Evolutionary conservation across 2,888 invertebrate species (phyloP).

Genomic region (Philereme vetulata): DNA sequence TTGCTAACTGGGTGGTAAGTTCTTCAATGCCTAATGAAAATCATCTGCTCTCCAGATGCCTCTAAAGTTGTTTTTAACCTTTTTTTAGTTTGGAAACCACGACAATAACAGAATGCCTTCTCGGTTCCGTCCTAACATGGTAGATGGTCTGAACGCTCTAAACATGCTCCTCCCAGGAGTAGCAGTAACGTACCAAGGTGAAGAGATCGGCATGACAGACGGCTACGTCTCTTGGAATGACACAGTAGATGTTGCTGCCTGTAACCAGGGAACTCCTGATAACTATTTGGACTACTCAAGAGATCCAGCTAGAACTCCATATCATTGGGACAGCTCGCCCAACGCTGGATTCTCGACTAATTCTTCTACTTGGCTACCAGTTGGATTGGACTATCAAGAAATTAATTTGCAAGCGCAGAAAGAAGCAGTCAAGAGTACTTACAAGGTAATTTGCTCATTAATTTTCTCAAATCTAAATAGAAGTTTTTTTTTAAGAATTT

Average conservation of each 20-base stretch:
- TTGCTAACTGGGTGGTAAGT: conserved; percentile 87
- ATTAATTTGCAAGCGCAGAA: conserved; percentile 84
- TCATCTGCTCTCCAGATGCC: too few relatives aligned
- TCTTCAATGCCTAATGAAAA: background rate
- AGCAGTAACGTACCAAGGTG: conserved; percentile 92
- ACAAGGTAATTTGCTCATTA: conserved; percentile 56
- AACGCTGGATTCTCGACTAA: conserved; percentile 85
- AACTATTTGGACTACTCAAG: conserved; percentile 80
- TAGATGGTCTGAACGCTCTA: conserved; percentile 88
- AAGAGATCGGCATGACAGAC: conserved; percentile 90
- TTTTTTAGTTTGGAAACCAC: conserved; percentile 86
- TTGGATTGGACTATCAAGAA: conserved; percentile 82
- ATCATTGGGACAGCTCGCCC: conserved; percentile 84
- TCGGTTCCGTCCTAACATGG: conserved; percentile 85
- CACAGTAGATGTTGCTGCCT: conserved; percentile 83
- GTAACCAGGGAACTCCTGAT: conserved; percentile 77
- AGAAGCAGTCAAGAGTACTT: conserved; percentile 75
- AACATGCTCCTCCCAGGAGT: conserved; percentile 89
- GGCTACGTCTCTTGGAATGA: conserved; percentile 82
- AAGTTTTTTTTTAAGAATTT: too few relatives aligned
- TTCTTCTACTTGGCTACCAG: conserved; percentile 86
- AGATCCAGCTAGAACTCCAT: conserved; percentile 87
- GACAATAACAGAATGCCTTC: conserved; percentile 86
- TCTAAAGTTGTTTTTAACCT: background rate
- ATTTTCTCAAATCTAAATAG: background rate